phyloP scores from a whole-genome alignment of 2,888 invertebrate genomes.

The Stenotaenia linearis region DNA sequence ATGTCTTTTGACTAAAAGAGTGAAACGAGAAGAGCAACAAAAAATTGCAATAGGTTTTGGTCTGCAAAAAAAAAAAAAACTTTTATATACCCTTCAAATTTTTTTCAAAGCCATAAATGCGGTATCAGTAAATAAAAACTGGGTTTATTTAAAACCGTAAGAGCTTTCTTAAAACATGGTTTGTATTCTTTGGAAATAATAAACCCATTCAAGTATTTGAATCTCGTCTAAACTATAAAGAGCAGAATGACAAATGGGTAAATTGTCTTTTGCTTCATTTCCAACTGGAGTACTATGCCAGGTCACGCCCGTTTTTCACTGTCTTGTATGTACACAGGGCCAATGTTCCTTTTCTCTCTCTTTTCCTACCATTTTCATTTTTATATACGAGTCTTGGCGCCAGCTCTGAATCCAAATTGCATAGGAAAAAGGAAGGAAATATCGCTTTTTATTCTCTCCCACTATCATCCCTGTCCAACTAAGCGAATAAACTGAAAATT shows the following conservation, averaged over 20 bases:
- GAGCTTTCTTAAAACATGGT: background rate
- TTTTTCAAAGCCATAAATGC: background rate
- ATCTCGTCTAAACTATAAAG: background rate
- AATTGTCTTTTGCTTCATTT: constrained; percentile 10
- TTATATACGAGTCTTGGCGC: constrained; percentile 14
- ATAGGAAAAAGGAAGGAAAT: constrained; percentile 24
- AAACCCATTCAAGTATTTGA: background rate
- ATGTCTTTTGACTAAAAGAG: constrained; percentile 22
- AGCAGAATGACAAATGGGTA: background rate
- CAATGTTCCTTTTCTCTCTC: background rate
- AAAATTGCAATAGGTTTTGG: background rate
- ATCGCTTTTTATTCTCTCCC: constrained; percentile 19
- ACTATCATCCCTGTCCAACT: constrained; percentile 7
- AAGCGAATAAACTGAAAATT: constrained; percentile 16
- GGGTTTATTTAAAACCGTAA: background rate
- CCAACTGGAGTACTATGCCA: constrained; percentile 11
- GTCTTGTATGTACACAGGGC: constrained; percentile 10
- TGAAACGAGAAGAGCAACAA: constrained; percentile 12
- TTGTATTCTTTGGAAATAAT: background rate
- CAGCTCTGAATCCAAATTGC: constrained; percentile 19
- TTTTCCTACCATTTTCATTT: constrained; percentile 7
- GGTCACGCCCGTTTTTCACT: constrained; percentile 23
- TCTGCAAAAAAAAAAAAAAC: background rate
- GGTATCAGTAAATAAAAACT: background rate
- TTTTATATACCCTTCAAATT: background rate